These are phyloP conservation scores for Dreissena polymorpha DNA, from an alignment of 1,140 invertebrate species.

Conservation along the genomic window DNA sequence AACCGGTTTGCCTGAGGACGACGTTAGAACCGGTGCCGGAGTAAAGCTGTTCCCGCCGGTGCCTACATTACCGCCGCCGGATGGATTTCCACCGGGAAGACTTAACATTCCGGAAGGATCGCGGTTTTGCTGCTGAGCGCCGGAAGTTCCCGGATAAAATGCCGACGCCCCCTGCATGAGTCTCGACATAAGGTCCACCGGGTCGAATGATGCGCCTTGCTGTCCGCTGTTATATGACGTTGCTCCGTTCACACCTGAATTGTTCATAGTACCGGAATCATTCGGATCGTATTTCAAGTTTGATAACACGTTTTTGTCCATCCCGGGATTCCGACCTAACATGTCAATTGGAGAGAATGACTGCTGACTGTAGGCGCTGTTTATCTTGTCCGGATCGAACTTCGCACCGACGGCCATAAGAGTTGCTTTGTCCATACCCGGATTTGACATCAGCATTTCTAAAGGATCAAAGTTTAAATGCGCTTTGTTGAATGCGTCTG, in stretches of 20 bases:
- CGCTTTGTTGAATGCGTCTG: conserved; percentile 32
- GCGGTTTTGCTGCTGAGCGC: conserved; percentile 5
- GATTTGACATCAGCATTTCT: conserved; percentile 36
- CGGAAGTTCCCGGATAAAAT: conserved; percentile 17
- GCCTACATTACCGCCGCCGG: neutral
- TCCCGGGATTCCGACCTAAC: conserved; percentile 11
- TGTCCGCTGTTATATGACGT: neutral
- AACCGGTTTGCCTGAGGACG: neutral
- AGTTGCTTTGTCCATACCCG: conserved; percentile 43
- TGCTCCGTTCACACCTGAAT: neutral
- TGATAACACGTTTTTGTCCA: neutral
- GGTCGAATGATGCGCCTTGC: conserved; percentile 8
- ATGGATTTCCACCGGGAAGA: neutral
- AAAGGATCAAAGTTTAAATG: conserved; percentile 27
- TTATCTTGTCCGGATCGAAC: conserved; percentile 34
- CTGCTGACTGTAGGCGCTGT: conserved; percentile 20
- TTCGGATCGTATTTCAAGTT: conserved; percentile 20
- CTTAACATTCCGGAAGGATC: conserved; percentile 15
- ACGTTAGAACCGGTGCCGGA: neutral
- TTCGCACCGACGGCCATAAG: conserved; percentile 1
- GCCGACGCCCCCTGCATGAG: conserved; percentile 14
- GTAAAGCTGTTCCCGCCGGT: neutral
- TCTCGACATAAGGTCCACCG: conserved; percentile 16
- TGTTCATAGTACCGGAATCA: neutral
- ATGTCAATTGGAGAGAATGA: conserved; percentile 8